These are phyloP conservation scores for Perca schrenkii DNA, from an alignment of 2,113 vertebrate genomes.

Conservation along the genomic window DNA sequence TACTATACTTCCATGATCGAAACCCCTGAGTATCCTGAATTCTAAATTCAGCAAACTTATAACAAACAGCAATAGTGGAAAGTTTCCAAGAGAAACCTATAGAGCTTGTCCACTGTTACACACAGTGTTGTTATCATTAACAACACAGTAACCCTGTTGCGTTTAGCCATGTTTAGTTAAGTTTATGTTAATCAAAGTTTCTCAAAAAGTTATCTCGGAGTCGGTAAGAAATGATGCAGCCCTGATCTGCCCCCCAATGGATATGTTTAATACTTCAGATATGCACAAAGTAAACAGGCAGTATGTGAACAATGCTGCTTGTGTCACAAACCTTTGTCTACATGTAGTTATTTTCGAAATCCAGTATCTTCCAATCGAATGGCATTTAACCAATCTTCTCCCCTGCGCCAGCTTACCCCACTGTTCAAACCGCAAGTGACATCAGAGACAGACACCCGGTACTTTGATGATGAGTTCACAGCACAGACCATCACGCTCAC, in stretches of 20 bases:
- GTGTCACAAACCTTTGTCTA: neutral
- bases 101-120: neutral
- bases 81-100: neutral
- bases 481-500: constrained; percentile 92
- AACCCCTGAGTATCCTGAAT: neutral
- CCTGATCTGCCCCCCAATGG: neutral
- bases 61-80: neutral
- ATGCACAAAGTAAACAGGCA: neutral
- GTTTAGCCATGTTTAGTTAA: neutral
- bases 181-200: neutral
- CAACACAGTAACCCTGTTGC: neutral
- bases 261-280: neutral
- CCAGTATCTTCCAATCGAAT: neutral
- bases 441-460: constrained; percentile 90
- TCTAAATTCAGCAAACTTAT: neutral
- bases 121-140: neutral
- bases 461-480: constrained; percentile 92
- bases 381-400: neutral
- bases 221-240: neutral
- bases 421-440: constrained; percentile 93
- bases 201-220: neutral
- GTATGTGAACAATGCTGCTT: neutral
- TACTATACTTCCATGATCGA: no score
- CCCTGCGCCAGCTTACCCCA: constrained; percentile 82
- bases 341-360: neutral